Base-by-base conservation (phyloP, 2,888 invertebrate genomes). In the Lasioglossum marginatum region DNA sequence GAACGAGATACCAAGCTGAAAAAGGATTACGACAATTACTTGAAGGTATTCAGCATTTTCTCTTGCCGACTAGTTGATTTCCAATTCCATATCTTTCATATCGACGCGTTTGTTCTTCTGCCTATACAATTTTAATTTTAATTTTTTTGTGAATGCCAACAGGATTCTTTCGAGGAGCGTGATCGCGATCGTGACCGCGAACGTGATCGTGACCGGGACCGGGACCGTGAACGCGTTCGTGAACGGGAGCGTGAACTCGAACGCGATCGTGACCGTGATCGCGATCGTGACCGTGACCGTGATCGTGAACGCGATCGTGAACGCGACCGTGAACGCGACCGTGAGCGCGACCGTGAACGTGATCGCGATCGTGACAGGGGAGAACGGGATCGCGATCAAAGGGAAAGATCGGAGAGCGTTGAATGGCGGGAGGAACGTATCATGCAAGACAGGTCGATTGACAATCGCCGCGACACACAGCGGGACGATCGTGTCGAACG, bases 1-100 rank as follows among this genome's bases (percentile, higher is more conserved):
- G 91, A 91, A 8, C 68, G 89, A 57, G 89, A 89, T 34, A 89
- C 83, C 43, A 92, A 92, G 92, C 87, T 93, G 19, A 93, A 92
- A 77, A 92, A 94, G 74, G 95, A 95, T 87, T 95, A 95, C 77
- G 95, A 96, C 70, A 95, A 94, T 88, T 93, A 93, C 88, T 93
- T 94, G 40, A 95, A 95, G 93, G 94, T 94, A 87, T 23, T 34
- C 19, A 70, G n/a, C 3, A 45, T 43, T 80, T 70, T 70, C 16
- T n/a, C 16, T 45, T 52, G 19, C 43, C 31, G 31, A 19, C 6
- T 14, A 40, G 1, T 60, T 1, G 19, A 34, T 71, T 43, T 19
- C 16, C 23, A 43, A 43, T n/a, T 2, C 4, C 37, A 40, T 52
- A 23, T 52, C 23, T 52, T 23, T 23, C 16, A 52, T 68, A 66